Evolutionary conservation across 1,140 invertebrate species (phyloP), one percentile per base, ranked within the genome.

Genomic region (Pectinophora gossypiella): DNA sequence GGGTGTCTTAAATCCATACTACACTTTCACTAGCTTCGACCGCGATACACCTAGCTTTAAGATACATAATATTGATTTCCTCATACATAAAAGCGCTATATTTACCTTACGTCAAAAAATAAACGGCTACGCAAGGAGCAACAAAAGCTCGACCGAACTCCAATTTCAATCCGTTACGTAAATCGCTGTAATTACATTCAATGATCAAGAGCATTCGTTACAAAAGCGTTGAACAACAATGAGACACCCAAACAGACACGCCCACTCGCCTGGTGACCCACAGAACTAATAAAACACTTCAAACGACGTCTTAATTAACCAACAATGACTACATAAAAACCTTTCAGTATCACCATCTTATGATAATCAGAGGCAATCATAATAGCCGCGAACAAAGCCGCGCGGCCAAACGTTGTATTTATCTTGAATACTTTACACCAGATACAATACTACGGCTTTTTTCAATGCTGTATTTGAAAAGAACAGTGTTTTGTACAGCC

Each of bases 301-400:
- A 65, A 69, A 73, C 57, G 57, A 76, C 57, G 54, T 70, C 70
- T 79, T 80, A 72, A 84, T 84, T 82, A 77, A 57, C 64, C 50
- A 68, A 78, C 71, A 78, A 76, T 75, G 65, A 76, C 64, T 72
- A 46, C 48, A 75, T 72, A 76, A 76, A 80, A 82, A 65, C 53
- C 59, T 77, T 79, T 75, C 56, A 74, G 59, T 56, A 58, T 57
- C 62, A 62, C 19, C 58, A 59, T 68, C 71, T 73, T 71, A 71
- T 74, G 72, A 68, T 76, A 72, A 73, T 72, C 68, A 61, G 52
- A 56, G 53, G n/a, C n/a, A 63, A 56, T 63, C 62, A 64, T 65
- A 72, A 76, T 68, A 70, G 60, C 15, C 20, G 19, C 50, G 67
- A 56, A 76, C 71, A 63, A 50, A 35, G 51, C 40, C 40, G 51